Evolutionary conservation across 2,888 invertebrate species (phyloP).

Genomic region (Liodrosophila aerea): DNA sequence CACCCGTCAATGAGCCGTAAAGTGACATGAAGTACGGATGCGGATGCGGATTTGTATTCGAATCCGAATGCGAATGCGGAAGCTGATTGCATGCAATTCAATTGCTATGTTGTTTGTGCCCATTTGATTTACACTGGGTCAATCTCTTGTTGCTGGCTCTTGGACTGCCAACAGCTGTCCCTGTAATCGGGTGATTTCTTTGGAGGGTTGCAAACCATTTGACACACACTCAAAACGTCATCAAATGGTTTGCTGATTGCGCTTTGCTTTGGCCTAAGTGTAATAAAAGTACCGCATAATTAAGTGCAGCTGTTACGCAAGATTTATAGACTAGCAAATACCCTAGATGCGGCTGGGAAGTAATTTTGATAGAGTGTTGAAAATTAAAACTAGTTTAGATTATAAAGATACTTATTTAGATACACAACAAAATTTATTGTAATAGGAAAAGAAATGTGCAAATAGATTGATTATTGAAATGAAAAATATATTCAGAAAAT

Average conservation of each 20-base stretch:
- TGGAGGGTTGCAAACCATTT: constrained; percentile 49
- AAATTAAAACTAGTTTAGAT: background rate
- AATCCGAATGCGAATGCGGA: constrained; percentile 44
- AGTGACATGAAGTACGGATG: constrained; percentile 29
- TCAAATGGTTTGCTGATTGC: constrained; percentile 62
- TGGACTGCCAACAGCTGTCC: constrained; percentile 53
- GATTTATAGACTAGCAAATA: constrained; percentile 8
- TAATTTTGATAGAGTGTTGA: background rate
- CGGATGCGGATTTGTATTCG: no score
- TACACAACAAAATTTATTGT: no score
- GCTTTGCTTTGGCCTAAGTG: constrained; percentile 31
- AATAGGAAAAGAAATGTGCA: no score
- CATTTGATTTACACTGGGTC: constrained; percentile 59
- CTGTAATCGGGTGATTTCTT: constrained; percentile 15
- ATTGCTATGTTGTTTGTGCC: constrained; percentile 18
- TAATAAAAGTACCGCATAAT: constrained; percentile 51
- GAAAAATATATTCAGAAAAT: no score
- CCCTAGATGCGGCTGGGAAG: constrained; percentile 4
- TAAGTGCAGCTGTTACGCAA: constrained; percentile 18
- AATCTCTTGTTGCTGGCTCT: constrained; percentile 33
- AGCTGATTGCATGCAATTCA: constrained; percentile 30
- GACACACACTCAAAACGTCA: constrained; percentile 65
- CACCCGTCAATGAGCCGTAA: constrained; percentile 59
- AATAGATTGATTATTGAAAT: no score
- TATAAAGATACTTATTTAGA: no score